Evolutionary conservation across 2,888 invertebrate genomes (phyloP).

Genomic region (Lepidocyrtinus sp.): DNA sequence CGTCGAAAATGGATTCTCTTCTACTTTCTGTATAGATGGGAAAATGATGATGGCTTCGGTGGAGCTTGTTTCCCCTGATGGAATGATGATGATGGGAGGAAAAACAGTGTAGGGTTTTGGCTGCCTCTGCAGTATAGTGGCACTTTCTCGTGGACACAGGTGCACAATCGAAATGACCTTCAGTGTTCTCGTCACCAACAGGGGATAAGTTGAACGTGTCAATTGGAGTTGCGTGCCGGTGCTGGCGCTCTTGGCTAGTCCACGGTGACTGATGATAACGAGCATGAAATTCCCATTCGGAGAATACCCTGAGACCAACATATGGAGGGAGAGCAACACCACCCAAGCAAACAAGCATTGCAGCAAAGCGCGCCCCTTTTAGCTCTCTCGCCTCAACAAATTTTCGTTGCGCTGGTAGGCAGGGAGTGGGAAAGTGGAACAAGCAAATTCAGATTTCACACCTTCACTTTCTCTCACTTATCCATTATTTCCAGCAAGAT

Average conservation of each 20-base stretch:
- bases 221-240: neutral
- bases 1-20: neutral
- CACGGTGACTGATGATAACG: conserved; percentile 52
- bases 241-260: too few relatives aligned
- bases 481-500: too few relatives aligned
- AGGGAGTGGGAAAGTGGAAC: too few relatives aligned
- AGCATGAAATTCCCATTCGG: conserved; percentile 63
- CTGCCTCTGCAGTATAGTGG: too few relatives aligned
- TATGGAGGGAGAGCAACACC: conserved; percentile 67
- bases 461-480: too few relatives aligned
- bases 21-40: conserved; percentile 4
- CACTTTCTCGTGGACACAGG: too few relatives aligned
- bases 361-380: conserved; percentile 58
- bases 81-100: conserved; percentile 15
- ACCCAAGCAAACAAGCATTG: conserved; percentile 66
- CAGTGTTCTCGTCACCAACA: conserved; percentile 29
- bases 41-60: neutral
- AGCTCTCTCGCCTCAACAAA: conserved; percentile 39
- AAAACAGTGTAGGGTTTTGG: too few relatives aligned
- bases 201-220: too few relatives aligned
- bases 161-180: conserved; percentile 17
- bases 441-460: too few relatives aligned
- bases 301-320: conserved; percentile 64
- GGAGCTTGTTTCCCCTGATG: conserved; percentile 25
- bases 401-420: neutral